Base-by-base conservation (phyloP, 2,113 vertebrate species). In the Poeciliopsis occidentalis region DNA sequence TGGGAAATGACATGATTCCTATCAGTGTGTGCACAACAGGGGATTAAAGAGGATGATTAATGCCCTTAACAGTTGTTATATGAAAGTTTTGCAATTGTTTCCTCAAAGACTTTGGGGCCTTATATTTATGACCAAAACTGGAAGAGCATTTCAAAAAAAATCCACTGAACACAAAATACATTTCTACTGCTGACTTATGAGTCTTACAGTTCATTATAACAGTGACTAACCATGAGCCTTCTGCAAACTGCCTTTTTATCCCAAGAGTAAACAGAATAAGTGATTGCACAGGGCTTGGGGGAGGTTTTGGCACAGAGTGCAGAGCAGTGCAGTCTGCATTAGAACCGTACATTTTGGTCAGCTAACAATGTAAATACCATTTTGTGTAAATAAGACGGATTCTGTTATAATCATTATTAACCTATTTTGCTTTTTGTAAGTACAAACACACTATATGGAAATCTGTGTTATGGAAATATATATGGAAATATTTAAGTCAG, bases 11-110 rank as follows among this genome's bases (percentile, higher is more conserved):
- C 81, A 71, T 69, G 61, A 78, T 39, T 73, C 85, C 81, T 73
- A 81, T 91, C 86, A 86, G 84, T 81, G 81, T 74, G 67, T 12
- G 22, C 71, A 71, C 81, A 84, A 79, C 19, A 3, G 72, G 70
- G 77, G 75, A 82, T 85, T 84, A 83, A 84, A 79, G 31, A 69
- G 82, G 86, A 89, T 79, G 76, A 89, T 91, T 85, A 87, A 85
- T 87, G 78, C 67, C 66, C 67, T 82, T 79, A 82, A 87, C 82
- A 88, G 79, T 83, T 86, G 80, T 86, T 82, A 79, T 73, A 82
- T 84, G 84, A 89, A 83, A 76, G 78, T 72, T 76, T 69, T 78
- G 73, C 67, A 74, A 67, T 78, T 78, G 71, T 82, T 81, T 82
- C 39, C 57, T 57, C 51, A 73, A 76, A 82, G 51, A 75, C 73